Conservation (phyloP, 1,140 invertebrate species). For the Leptinotarsa undecemlineata region DNA sequence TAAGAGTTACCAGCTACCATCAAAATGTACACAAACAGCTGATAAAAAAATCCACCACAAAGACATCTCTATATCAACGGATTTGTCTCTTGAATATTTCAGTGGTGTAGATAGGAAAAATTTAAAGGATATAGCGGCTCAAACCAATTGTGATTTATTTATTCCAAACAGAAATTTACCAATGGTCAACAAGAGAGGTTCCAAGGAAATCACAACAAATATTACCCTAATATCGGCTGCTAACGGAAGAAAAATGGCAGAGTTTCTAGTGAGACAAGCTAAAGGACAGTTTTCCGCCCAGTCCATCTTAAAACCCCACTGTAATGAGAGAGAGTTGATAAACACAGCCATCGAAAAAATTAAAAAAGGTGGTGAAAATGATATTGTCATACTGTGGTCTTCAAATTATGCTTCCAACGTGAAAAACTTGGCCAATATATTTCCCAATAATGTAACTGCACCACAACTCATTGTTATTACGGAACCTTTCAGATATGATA, state of each 20-base stretch:
- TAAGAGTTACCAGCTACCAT: background rate
- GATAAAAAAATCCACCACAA: too few relatives aligned
- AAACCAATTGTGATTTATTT: background rate
- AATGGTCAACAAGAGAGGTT: background rate
- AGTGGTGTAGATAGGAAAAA: too few relatives aligned
- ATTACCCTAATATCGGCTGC: constrained; percentile 1
- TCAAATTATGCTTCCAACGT: background rate
- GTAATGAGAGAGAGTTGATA: background rate
- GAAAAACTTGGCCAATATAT: background rate
- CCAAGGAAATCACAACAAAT: background rate
- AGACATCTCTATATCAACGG: too few relatives aligned
- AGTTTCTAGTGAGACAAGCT: constrained; percentile 3
- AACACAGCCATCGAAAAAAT: background rate
- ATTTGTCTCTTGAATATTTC: too few relatives aligned
- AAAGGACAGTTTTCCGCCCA: background rate
- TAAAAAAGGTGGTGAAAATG: background rate
- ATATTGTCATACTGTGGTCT: constrained; percentile 8
- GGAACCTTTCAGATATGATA: constrained; percentile 13
- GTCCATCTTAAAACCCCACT: constrained; percentile 3
- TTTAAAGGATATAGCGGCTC: background rate
- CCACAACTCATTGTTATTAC: constrained; percentile 11
- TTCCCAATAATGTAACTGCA: background rate
- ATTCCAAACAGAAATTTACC: constrained; percentile 7
- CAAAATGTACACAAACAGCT: too few relatives aligned
- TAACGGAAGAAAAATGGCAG: constrained; percentile 12